Evolutionary conservation across 2,888 invertebrate species (phyloP).

Genomic region (Lypha dubia): DNA sequence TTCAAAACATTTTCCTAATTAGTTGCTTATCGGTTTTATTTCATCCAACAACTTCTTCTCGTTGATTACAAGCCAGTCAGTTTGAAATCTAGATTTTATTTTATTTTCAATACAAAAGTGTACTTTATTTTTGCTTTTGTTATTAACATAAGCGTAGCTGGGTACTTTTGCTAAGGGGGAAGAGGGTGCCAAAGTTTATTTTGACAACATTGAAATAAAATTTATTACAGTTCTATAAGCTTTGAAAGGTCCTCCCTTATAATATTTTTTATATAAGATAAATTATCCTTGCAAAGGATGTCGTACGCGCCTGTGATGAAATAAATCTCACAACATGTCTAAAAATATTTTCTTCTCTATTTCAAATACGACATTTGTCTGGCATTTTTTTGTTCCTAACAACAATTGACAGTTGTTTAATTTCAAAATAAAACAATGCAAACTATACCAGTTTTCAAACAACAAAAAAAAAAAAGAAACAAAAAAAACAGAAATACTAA

Average conservation of each 20-base stretch:
- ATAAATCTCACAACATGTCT: no score
- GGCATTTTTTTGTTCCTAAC: constrained; percentile 20
- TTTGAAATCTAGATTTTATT: constrained; percentile 23
- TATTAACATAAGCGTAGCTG: not conserved
- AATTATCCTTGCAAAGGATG: no score
- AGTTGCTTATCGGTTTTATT: constrained; percentile 43
- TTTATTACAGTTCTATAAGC: no score
- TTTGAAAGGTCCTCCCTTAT: no score
- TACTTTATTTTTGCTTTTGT: not conserved
- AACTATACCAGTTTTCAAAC: constrained; percentile 1
- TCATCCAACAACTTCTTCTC: not conserved
- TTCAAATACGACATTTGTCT: constrained; percentile 6
- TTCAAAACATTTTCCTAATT: constrained; percentile 17
- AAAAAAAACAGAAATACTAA: no score
- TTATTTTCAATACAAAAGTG: not conserved
- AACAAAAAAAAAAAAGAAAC: not conserved
- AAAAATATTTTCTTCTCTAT: not conserved
- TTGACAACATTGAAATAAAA: no score
- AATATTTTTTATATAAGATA: no score
- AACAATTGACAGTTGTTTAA: constrained; percentile 50
- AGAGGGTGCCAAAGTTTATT: no score
- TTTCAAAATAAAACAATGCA: constrained; percentile 14
- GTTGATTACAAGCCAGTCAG: not conserved
- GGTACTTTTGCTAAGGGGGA: not conserved
- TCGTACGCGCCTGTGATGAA: no score